Conservation (phyloP, 2,113 vertebrate species). For the Holacanthus passer region DNA sequence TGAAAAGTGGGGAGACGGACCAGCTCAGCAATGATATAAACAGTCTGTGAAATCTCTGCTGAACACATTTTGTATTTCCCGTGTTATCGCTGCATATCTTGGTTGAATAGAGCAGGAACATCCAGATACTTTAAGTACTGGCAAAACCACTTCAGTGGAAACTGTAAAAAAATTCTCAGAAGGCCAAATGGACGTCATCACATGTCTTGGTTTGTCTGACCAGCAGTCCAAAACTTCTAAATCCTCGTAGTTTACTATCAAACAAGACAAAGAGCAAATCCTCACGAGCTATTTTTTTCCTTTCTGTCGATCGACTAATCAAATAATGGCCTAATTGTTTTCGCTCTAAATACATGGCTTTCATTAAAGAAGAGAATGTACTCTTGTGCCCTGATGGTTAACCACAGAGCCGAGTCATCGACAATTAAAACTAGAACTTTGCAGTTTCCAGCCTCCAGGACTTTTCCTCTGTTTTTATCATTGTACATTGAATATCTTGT, state of each 20-base stretch:
- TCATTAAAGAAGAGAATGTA: background rate
- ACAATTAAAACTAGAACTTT: no score
- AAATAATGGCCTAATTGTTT: no score
- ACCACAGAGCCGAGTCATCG: no score
- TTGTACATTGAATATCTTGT: no score
- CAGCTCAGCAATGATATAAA: slow-evolving; percentile 8
- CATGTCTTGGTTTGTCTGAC: background rate
- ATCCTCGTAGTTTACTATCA: background rate
- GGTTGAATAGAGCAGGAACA: background rate
- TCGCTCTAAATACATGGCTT: background rate
- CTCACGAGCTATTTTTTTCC: no score
- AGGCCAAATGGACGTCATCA: background rate
- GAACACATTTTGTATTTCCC: background rate
- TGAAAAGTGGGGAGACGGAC: background rate
- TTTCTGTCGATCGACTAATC: no score
- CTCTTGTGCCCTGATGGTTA: no score
- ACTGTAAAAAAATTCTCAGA: background rate
- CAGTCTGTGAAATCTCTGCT: background rate
- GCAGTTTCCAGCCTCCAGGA: no score
- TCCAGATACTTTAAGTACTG: background rate
- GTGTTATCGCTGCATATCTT: background rate
- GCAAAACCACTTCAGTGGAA: no score
- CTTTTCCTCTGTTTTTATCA: no score
- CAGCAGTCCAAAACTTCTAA: background rate
- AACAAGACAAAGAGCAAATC: background rate